Evolutionary conservation across 2,888 invertebrate genomes (phyloP).

Genomic region (Morpho achilles): DNA sequence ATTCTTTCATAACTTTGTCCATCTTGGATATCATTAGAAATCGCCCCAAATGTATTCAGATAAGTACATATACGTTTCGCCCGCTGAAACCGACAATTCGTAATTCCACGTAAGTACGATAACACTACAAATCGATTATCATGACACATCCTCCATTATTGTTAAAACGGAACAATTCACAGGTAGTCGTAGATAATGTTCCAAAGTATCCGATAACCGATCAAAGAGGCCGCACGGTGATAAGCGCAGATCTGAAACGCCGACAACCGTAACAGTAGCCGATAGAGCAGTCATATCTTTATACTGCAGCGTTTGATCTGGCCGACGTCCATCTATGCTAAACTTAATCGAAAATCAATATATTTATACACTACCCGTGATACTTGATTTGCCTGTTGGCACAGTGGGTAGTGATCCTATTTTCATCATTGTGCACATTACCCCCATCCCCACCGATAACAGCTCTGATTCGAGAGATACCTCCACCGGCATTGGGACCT

Average conservation of each 20-base stretch:
- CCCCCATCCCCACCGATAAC: no score
- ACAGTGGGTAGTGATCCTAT: no score
- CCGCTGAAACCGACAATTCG: constrained; percentile 11
- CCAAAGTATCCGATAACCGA: constrained; percentile 55
- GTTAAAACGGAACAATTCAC: constrained; percentile 52
- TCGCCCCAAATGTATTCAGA: background rate
- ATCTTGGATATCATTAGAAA: no score
- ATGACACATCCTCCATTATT: constrained; percentile 39
- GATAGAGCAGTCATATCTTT: constrained; percentile 48
- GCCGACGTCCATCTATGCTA: constrained; percentile 35
- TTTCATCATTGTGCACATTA: no score
- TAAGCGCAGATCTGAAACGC: constrained; percentile 51
- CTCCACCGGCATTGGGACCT: no score
- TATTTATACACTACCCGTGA: background rate
- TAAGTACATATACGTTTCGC: background rate
- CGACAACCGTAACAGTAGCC: constrained; percentile 56
- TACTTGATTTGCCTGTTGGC: background rate
- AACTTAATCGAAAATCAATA: constrained; percentile 26
- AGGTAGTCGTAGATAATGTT: constrained; percentile 58
- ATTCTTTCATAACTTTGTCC: no score
- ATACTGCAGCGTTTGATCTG: constrained; percentile 50
- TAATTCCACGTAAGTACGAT: constrained; percentile 19
- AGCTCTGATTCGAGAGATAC: no score
- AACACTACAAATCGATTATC: constrained; percentile 33
- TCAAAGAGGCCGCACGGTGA: constrained; percentile 53